Conservation (phyloP, 2,113 vertebrate species). For the Geococcyx californianus region DNA sequence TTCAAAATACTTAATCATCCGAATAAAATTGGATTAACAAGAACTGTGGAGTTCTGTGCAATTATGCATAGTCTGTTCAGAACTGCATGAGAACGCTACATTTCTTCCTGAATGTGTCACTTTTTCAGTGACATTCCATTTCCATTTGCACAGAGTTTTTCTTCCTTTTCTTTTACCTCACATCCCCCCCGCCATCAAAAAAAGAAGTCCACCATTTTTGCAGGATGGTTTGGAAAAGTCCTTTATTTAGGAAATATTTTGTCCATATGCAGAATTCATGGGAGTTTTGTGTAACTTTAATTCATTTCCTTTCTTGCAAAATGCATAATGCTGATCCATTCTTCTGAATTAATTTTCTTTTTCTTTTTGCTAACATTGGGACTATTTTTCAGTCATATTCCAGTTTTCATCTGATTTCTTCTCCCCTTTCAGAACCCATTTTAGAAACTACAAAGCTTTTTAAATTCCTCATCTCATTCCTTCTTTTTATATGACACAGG, state of each 20-base stretch:
- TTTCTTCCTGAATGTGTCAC: background rate
- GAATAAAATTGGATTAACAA: constrained; percentile 19
- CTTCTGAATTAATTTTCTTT: background rate
- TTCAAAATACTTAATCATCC: background rate
- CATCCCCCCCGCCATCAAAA: rapidly evolving
- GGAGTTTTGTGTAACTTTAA: background rate
- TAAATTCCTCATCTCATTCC: background rate
- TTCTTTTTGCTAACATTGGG: background rate
- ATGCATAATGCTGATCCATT: background rate
- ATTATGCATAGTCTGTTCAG: background rate
- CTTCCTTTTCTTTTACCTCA: background rate
- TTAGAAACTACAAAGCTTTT: background rate
- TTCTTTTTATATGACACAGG: background rate
- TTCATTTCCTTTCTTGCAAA: background rate
- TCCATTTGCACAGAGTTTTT: background rate
- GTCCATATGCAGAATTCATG: background rate
- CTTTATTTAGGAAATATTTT: background rate
- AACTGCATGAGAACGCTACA: background rate
- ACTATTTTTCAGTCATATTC: background rate
- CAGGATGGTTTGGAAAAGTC: background rate
- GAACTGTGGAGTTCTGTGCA: background rate
- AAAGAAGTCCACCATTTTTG: background rate
- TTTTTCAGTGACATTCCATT: background rate
- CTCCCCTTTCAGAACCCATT: background rate
- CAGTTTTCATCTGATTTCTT: background rate